These are phyloP conservation scores for Phyllotreta cruciferae DNA, from an alignment of 2,888 invertebrate species.

Conservation along the genomic window DNA sequence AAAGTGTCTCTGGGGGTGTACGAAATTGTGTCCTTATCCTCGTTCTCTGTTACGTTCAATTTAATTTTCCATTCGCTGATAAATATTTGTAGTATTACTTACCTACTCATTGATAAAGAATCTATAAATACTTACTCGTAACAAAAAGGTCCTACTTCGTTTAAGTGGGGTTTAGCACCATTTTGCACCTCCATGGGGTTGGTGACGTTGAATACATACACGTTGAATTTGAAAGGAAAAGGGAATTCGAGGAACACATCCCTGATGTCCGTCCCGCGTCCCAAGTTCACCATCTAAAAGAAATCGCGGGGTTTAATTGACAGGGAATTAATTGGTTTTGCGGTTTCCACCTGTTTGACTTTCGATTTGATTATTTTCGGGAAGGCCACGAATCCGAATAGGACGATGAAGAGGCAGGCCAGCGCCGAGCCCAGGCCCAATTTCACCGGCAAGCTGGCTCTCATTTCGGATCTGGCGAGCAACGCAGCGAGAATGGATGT, in stretches of 20 bases:
- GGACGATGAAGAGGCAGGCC: neutral
- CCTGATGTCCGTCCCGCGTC: constrained; percentile 76
- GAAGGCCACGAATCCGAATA: constrained; percentile 1
- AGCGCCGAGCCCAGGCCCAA: neutral
- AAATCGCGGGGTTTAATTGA: neutral
- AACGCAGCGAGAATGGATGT: no score
- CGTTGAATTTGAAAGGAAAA: constrained; percentile 76
- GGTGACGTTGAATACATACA: constrained; percentile 83
- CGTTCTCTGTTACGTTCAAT: constrained; percentile 74
- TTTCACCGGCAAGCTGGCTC: neutral
- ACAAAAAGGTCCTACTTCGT: constrained; percentile 83
- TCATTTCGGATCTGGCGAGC: neutral
- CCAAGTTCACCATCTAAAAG: constrained; percentile 76
- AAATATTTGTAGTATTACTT: constrained; percentile 35
- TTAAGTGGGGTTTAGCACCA: constrained; percentile 74
- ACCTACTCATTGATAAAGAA: neutral
- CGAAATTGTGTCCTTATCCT: constrained; percentile 75
- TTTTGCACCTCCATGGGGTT: constrained; percentile 76
- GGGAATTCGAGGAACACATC: constrained; percentile 81
- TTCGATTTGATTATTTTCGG: constrained; percentile 6
- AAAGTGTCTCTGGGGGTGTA: constrained; percentile 75
- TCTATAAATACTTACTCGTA: constrained; percentile 71
- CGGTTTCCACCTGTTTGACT: neutral
- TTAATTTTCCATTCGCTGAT: constrained; percentile 86
- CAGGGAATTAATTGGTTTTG: neutral